Evolutionary conservation across 2,888 invertebrate species (phyloP).

Genomic region (Drosophila differens): DNA sequence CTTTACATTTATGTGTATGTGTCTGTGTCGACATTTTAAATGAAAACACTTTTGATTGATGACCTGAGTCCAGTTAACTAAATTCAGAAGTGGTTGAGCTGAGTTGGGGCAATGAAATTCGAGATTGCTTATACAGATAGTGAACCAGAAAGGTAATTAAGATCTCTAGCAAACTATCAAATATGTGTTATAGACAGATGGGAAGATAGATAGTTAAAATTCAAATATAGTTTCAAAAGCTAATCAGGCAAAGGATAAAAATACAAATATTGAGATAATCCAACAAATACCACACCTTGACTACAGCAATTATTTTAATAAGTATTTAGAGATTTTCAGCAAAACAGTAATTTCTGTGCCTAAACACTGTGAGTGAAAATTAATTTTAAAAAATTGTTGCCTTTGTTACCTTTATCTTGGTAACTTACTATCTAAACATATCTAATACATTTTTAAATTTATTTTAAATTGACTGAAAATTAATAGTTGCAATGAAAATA

Average conservation of each 20-base stretch:
- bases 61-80: conserved; percentile 50
- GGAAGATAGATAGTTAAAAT: neutral
- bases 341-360: neutral
- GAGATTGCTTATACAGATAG: conserved; percentile 31
- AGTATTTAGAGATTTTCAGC: neutral
- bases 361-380: no score
- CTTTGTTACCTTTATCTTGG: neutral
- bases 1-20: conserved; percentile 13
- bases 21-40: conserved; percentile 67
- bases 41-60: conserved; percentile 69
- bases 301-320: neutral
- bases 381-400: neutral
- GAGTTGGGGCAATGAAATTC: conserved; percentile 32
- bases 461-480: neutral
- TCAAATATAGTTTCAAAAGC: neutral
- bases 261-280: neutral
- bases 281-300: neutral
- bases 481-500: no score
- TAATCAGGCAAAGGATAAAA: neutral
- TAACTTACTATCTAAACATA: neutral
- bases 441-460: neutral
- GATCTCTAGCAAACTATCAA: neutral
- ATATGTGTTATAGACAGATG: neutral
- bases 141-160: conserved; percentile 23
- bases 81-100: conserved; percentile 17